These are phyloP conservation scores for Chloebia gouldiae DNA, from an alignment of 2,113 vertebrate genomes.

Conservation along the genomic window DNA sequence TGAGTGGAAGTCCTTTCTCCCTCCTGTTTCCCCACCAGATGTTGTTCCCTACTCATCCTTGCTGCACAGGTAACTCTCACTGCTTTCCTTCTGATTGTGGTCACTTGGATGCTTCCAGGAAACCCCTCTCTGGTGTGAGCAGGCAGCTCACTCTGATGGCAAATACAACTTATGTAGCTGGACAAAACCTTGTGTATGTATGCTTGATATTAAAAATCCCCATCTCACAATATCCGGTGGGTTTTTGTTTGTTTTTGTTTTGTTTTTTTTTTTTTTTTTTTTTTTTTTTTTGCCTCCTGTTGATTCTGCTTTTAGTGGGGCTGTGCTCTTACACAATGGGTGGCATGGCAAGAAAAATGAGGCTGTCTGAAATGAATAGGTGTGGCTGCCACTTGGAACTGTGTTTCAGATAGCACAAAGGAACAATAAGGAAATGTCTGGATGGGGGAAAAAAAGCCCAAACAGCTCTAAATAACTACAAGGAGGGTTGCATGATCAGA, in stretches of 20 bases:
- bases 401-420: background rate
- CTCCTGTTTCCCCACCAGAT: background rate
- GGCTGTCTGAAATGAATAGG: background rate
- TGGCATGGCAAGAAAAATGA: background rate
- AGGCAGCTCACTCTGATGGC: background rate
- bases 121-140: background rate
- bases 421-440: background rate
- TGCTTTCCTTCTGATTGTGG: background rate
- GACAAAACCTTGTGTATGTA: background rate
- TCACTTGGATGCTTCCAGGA: background rate
- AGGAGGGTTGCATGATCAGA: background rate
- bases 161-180: background rate
- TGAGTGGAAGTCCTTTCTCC: conserved; percentile 15
- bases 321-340: background rate
- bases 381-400: background rate
- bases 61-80: background rate
- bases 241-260: too few species aligned
- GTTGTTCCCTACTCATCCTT: background rate
- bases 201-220: background rate
- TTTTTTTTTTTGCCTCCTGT: background rate
- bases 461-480: background rate
- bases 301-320: background rate
- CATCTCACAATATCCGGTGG: accelerated
- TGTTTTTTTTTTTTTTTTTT: background rate
- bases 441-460: background rate